Evolutionary conservation across 1,140 invertebrate genomes (phyloP).

Genomic region (Aphis gossypii): DNA sequence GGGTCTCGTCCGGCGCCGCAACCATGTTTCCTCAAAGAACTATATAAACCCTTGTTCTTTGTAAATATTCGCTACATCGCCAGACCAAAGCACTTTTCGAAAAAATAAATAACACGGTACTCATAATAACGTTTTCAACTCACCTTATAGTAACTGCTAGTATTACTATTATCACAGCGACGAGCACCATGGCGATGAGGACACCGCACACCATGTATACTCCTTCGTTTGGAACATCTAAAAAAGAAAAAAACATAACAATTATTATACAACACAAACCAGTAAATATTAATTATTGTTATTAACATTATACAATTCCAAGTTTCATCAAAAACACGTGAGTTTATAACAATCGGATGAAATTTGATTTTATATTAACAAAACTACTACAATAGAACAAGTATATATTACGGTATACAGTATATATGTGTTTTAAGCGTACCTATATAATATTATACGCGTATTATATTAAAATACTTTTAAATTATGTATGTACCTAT

Average conservation of each 20-base stretch:
- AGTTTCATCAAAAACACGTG: background rate
- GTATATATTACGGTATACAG: background rate
- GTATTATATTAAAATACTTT: background rate
- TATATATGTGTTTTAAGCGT: background rate
- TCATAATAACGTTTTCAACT: conserved; percentile 61
- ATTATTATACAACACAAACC: background rate
- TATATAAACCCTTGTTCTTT: conserved; percentile 24
- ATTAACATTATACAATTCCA: background rate
- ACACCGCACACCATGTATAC: conserved; percentile 82
- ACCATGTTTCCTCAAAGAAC: background rate
- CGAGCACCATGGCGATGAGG: conserved; percentile 78
- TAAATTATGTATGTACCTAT: background rate
- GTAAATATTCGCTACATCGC: background rate
- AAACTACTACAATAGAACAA: background rate
- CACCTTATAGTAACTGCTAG: conserved; percentile 81
- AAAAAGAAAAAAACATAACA: conserved; percentile 60
- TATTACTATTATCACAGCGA: conserved; percentile 78
- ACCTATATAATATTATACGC: background rate
- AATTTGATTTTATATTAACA: background rate
- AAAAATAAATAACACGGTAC: background rate
- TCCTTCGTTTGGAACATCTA: conserved; percentile 78
- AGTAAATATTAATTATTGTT: background rate
- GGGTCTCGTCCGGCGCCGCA: conserved; percentile 6
- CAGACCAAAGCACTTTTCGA: conserved; percentile 30
- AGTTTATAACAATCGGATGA: background rate